Percentiles rank a stretch among this genome's conserved stretches.
Evolutionary conservation across 1,140 invertebrate genomes (phyloP).

Genomic region (Aphaenogaster floridana): DNA sequence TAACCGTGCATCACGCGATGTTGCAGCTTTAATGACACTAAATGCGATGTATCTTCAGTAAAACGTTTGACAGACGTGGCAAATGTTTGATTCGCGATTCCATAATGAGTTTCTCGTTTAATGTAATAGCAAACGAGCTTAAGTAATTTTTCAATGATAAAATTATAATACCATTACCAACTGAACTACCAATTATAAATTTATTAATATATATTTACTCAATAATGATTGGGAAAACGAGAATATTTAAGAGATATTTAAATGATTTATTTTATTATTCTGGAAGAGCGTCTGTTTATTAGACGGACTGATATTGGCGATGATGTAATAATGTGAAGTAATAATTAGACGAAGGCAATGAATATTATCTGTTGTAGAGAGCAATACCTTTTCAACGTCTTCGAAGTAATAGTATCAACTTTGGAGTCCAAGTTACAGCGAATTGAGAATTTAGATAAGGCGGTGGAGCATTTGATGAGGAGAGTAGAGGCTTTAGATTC

Average conservation of each 20-base stretch:
- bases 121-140: not conserved
- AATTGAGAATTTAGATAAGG: conserved; percentile 95
- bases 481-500: conserved; percentile 93
- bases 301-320: not conserved
- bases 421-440: conserved; percentile 94
- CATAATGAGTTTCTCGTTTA: conserved; percentile 4
- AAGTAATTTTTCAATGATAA: not conserved
- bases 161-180: not conserved
- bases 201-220: not conserved
- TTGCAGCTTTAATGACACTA: conserved; percentile 28
- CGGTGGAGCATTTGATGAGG: conserved; percentile 94
- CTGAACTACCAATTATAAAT: not conserved
- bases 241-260: not conserved
- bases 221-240: not conserved
- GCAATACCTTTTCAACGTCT: conserved; percentile 95
- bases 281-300: not conserved
- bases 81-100: not conserved
- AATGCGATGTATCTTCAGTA: conserved; percentile 17
- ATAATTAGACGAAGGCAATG: not conserved
- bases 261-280: not conserved
- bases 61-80: not conserved
- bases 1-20: conserved; percentile 27
- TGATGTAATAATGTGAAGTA: not conserved
- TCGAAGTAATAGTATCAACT: conserved; percentile 95
- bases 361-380: conserved; percentile 90